phyloP scores from a whole-genome alignment of 2,797 vertebrate species.

The Oryzias dopingdopingensis region DNA sequence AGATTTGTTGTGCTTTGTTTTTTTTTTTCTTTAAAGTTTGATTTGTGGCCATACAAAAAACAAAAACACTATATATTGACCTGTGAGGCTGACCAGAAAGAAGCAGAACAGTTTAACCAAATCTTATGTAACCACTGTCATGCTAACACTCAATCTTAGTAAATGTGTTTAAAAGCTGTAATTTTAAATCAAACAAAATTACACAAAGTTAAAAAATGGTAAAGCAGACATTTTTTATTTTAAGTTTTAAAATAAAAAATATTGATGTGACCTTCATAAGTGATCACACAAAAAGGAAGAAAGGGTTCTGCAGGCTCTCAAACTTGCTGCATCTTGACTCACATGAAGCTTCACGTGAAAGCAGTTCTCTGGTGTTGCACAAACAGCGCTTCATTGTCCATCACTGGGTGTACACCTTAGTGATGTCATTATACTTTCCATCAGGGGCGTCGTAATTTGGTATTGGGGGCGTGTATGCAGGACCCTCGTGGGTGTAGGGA shows the following conservation, averaged over 20 bases:
- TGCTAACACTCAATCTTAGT: too few species aligned
- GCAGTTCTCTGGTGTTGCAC: slow-evolving; percentile 1
- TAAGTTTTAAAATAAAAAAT: too few species aligned
- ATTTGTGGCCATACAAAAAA: neutral
- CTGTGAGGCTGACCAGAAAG: too few species aligned
- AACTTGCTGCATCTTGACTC: neutral
- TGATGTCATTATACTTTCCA: slow-evolving; percentile 86
- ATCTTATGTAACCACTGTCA: too few species aligned
- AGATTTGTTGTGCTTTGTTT: neutral
- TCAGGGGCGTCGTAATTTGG: slow-evolving; percentile 84
- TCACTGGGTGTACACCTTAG: slow-evolving; percentile 87
- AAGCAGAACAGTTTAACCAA: too few species aligned
- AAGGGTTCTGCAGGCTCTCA: too few species aligned
- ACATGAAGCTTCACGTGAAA: neutral
- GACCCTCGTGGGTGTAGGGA: slow-evolving; percentile 85
- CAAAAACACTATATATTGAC: too few species aligned
- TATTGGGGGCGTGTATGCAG: slow-evolving; percentile 80
- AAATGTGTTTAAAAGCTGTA: too few species aligned
- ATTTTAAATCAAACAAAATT: neutral
- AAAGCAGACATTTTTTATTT: too few species aligned
- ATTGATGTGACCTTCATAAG: too few species aligned
- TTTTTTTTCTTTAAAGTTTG: neutral
- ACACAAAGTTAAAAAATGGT: too few species aligned
- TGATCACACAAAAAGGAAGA: too few species aligned
- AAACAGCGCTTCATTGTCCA: neutral